Conservation (phyloP, 2,888 invertebrate species). For the Nephrotoma flavescens region DNA sequence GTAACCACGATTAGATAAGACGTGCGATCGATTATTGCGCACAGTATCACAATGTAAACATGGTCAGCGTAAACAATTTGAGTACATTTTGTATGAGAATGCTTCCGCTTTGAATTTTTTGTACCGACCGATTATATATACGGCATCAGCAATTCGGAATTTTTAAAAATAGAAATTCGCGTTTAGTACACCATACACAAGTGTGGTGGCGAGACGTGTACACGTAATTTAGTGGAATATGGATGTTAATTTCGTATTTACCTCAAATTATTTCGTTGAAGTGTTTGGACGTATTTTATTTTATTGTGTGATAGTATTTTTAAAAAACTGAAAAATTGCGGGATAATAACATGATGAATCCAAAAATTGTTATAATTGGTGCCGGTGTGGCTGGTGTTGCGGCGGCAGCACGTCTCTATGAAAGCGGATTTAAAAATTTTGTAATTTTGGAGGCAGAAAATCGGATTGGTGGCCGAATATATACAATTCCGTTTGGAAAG, state of each 20-base stretch:
- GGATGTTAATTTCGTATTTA: background rate
- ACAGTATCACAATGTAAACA: background rate
- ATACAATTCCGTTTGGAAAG: conserved; percentile 37
- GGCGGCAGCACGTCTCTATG: conserved; percentile 27
- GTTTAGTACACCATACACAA: background rate
- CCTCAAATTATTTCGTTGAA: background rate
- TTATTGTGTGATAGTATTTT: background rate
- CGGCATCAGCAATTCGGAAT: background rate
- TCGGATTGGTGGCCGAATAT: conserved; percentile 48
- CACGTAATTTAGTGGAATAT: background rate
- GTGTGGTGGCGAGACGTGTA: background rate
- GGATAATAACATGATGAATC: conserved; percentile 6
- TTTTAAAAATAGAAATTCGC: background rate
- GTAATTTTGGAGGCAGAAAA: conserved; percentile 45
- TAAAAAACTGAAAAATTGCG: background rate
- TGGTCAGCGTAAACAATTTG: background rate
- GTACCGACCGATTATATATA: background rate
- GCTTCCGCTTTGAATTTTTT: background rate
- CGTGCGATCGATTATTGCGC: background rate
- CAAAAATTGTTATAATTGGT: conserved; percentile 27
- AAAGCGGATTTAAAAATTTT: conserved; percentile 33
- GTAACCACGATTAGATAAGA: background rate
- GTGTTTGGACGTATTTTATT: background rate
- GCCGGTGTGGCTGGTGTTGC: conserved; percentile 31
- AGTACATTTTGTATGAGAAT: background rate